A percentile compares a stretch with the other conserved stretches of the same genome.
phyloP scores from a whole-genome alignment of 2,797 vertebrate genomes.

The Tiaroga cobitis region DNA sequence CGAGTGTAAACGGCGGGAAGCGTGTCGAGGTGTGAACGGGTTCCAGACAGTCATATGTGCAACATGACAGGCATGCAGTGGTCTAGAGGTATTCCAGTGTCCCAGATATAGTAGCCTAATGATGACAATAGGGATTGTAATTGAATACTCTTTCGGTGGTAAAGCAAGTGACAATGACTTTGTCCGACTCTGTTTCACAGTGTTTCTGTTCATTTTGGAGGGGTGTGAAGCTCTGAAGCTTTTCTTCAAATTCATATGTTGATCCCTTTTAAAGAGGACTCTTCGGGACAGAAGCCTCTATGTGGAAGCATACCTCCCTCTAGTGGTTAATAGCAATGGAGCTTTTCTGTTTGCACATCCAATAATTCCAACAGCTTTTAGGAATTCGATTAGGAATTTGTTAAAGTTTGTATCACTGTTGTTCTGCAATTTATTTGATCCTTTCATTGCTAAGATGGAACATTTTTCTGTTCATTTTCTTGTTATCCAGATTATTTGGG shows the following conservation, averaged over 20 bases:
- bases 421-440: background rate
- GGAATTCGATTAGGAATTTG: background rate
- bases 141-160: background rate
- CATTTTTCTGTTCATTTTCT: background rate
- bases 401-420: background rate
- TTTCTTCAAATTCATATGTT: background rate
- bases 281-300: background rate
- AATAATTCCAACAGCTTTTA: background rate
- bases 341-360: background rate
- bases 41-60: slow-evolving; percentile 10
- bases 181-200: background rate
- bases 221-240: background rate
- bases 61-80: background rate
- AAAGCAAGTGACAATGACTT: background rate
- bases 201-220: background rate
- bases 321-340: background rate
- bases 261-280: background rate
- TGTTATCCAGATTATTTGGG: background rate
- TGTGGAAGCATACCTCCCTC: background rate
- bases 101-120: background rate
- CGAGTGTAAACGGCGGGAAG: slow-evolving; percentile 22
- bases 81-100: background rate
- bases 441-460: background rate
- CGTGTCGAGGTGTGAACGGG: slow-evolving; percentile 23
- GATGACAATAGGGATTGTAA: slow-evolving; percentile 14